phyloP scores from a whole-genome alignment of 2,113 vertebrate genomes.

The Meleagris gallopavo region DNA sequence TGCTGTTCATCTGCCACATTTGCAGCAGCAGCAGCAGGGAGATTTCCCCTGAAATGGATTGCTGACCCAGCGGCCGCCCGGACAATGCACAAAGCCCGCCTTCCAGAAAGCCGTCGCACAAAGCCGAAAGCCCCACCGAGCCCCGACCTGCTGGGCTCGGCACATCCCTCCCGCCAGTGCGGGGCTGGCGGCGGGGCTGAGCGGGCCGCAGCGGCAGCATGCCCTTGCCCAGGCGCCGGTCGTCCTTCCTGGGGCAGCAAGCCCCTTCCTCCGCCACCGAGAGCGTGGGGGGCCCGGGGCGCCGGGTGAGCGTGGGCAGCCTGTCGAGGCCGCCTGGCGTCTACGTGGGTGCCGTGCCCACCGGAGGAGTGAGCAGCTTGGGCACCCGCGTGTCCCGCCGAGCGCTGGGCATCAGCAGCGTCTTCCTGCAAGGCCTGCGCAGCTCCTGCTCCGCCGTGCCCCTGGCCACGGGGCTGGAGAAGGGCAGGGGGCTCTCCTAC shows the following conservation, averaged over 20 bases:
- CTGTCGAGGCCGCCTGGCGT: constrained; percentile 76
- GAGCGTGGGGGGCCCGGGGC: constrained; percentile 54
- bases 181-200: constrained; percentile 31
- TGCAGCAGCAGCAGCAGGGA: constrained; percentile 75
- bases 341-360: constrained; percentile 81
- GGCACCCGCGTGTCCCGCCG: constrained; percentile 89
- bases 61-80: constrained; percentile 75
- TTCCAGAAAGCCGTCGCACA: constrained; percentile 83
- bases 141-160: constrained; percentile 71
- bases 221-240: constrained; percentile 88
- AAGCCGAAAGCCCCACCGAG: constrained; percentile 71
- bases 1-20: constrained; percentile 65
- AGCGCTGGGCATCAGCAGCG: constrained; percentile 92
- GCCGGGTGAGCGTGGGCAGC: constrained; percentile 67
- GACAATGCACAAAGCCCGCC: constrained; percentile 77
- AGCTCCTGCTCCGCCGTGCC: constrained; percentile 80
- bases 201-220: constrained; percentile 67
- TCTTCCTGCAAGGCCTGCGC: constrained; percentile 91
- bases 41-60: constrained; percentile 79
- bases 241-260: constrained; percentile 85
- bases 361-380: constrained; percentile 75
- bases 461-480: constrained; percentile 75
- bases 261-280: constrained; percentile 63
- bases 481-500: constrained; percentile 52
- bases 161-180: constrained; percentile 53